A percentile compares a stretch with the other conserved stretches of the same genome.
Evolutionary conservation across 2,888 invertebrate species (phyloP).

Genomic region (Nemotelus pantherinus): DNA sequence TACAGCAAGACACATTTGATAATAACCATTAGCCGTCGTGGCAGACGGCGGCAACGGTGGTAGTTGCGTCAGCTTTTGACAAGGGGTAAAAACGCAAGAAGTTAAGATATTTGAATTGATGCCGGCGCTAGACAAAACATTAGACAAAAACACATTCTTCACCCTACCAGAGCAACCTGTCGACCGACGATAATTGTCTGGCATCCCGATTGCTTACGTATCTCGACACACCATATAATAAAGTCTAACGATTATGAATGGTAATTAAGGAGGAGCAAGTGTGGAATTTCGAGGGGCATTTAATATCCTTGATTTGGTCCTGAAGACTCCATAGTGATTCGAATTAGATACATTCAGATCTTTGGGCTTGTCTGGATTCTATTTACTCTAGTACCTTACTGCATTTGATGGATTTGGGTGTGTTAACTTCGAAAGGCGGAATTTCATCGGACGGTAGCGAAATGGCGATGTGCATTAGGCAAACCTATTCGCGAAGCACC

Average conservation of each 20-base stretch:
- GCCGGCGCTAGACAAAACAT: conserved; percentile 1
- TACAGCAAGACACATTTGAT: conserved; percentile 46
- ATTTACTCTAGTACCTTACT: too few species aligned
- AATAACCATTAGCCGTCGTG: conserved; percentile 27
- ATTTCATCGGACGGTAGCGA: too few species aligned
- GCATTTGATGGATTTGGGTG: too few species aligned
- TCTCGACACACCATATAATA: conserved; percentile 33
- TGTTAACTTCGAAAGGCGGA: too few species aligned
- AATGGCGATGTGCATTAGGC: too few species aligned
- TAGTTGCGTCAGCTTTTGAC: conserved; percentile 2
- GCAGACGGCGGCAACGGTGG: conserved; percentile 9
- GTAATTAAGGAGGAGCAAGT: conserved; percentile 49
- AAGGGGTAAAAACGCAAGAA: conserved; percentile 6
- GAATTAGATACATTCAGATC: background rate
- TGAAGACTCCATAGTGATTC: background rate
- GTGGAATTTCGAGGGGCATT: conserved; percentile 41
- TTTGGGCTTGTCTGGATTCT: too few species aligned
- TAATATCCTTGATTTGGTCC: conserved; percentile 15
- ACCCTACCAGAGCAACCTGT: background rate
- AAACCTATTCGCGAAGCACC: too few species aligned
- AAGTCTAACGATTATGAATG: conserved; percentile 50
- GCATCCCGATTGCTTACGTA: conserved; percentile 14
- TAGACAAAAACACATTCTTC: background rate
- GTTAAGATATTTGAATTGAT: background rate
- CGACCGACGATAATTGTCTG: background rate